A percentile compares a stretch with the other conserved stretches of the same genome.
Evolutionary conservation across 2,113 vertebrate species (phyloP).

Genomic region (Aphelocoma coerulescens): DNA sequence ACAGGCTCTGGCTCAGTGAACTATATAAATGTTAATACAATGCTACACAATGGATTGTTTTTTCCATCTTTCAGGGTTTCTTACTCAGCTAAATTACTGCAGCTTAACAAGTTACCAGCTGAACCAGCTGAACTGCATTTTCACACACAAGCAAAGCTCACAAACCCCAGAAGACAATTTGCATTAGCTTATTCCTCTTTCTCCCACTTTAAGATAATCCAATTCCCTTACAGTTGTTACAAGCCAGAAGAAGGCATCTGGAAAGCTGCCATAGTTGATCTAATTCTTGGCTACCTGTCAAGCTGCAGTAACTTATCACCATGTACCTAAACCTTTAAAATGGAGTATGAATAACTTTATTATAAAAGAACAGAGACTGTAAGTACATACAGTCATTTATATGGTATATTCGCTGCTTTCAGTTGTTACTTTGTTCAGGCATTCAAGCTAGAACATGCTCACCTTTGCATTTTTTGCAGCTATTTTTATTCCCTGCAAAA

Average conservation of each 20-base stretch:
- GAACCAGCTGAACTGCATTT: neutral
- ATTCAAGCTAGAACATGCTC: neutral
- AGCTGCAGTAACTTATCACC: constrained; percentile 41
- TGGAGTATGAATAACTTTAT: neutral
- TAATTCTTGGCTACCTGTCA: constrained; percentile 32
- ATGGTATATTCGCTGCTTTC: neutral
- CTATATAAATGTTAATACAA: neutral
- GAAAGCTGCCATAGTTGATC: neutral
- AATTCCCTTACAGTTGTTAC: neutral
- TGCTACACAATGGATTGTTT: neutral
- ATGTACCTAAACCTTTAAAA: neutral
- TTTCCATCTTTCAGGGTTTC: neutral
- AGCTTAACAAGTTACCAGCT: constrained; percentile 26
- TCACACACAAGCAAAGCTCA: neutral
- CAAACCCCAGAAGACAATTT: neutral
- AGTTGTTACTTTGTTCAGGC: neutral
- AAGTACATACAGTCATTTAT: neutral
- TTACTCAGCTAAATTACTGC: constrained; percentile 30
- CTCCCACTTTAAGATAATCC: neutral
- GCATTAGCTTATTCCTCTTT: neutral
- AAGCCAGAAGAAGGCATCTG: neutral
- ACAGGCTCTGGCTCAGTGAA: neutral
- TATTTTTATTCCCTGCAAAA: neutral
- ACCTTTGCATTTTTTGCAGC: neutral
- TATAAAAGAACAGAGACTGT: neutral